Base-by-base conservation (phyloP, 1,140 invertebrate genomes). In the Achatina immaculata region DNA sequence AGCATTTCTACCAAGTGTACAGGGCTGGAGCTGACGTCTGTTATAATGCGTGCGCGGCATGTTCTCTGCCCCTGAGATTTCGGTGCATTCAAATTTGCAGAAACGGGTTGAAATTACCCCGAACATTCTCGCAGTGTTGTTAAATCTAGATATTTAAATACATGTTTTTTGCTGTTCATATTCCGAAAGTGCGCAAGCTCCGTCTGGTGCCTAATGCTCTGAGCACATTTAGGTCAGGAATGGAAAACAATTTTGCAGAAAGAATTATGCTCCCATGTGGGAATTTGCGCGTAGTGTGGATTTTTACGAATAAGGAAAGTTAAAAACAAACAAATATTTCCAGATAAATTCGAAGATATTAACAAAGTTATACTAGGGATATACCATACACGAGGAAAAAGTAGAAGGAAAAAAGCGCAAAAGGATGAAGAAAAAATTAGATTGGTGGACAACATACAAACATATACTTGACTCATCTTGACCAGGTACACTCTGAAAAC, bases 61-160 rank as follows among this genome's bases (percentile, higher is more conserved):
- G 58, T 2, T 62, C 16, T 16, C 31, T 31, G 31, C 58, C 58
- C 58, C 3, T 3, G 2, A 62, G 16, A 9, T 4, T 2, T 34
- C 16, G 31, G 58, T 62, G 58, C 58, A 62, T 62, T 62, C 28
- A 28, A 62, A 62, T 62, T 62, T 62, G 16, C n/a, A 28, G 58
- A 62, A 62, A 62, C 58, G 28, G 58, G 58, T 62, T 19, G 58
- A 62, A 62, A 62, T 62, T 62, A 62, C 3, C 55, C 55, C 7
- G 55, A 58, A 58, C 55, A 58, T 58, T 58, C 55, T 58, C 24
- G n/a, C 11, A 58, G 55, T 58, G 55, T 58, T 58, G 55, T n/a
- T 14, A 58, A 58, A 11, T 58, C 55, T n/a, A n/a, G 11, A 24
- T 58, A 19, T 58, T 19, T 19, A 58, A 19, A 58, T 58, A 24